Base-by-base conservation (phyloP, 1,140 invertebrate genomes). In the Andricus grossulariae region DNA sequence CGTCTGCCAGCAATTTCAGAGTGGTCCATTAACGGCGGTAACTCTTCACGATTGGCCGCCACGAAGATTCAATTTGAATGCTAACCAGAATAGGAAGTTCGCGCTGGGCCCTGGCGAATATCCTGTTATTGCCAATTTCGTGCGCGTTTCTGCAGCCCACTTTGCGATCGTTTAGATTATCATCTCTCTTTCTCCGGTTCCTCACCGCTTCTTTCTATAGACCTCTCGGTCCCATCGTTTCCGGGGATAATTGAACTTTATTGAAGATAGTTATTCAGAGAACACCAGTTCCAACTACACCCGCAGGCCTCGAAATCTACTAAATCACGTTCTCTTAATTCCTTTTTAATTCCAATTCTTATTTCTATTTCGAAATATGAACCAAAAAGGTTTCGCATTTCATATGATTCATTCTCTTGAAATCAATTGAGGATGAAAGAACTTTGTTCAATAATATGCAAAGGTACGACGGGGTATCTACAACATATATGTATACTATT, bases 151-250 rank as follows among this genome's bases (percentile, higher is more conserved):
- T 87, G 83, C 80, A 87, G 84, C 82, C 82, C 85, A 89, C 88
- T 89, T 90, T 88, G 85, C 86, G 85, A 88, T 90, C 88, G 86
- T 89, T 89, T 89, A 90, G 88, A 89, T 90, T 88, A 90, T 89
- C 84, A 88, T 89, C 87, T 86, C 79, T 82, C 79, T 83, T 79
- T 84, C 85, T 57, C 75, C 6, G 25, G 7, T 73, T 25, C 32
- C 51, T 54, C 10, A 45, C 39, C 39, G 10, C 39, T 50, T 73
- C 16, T 50, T 15, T 74, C 49, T 74, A 72, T n/a, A 71, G 19
- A 71, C 52, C 72, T 66, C 32, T 32, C 60, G 19, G 15, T 8
- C 54, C 50, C 49, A 19, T 73, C 72, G 72, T 73, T 49, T 52
- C 25, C 25, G 18, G 21, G 16, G 15, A 70, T 51, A 50, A 72